Percentiles rank a stretch among this genome's conserved stretches.
Evolutionary conservation across 2,797 vertebrate genomes (phyloP).

Genomic region (Sebastes nivosus): DNA sequence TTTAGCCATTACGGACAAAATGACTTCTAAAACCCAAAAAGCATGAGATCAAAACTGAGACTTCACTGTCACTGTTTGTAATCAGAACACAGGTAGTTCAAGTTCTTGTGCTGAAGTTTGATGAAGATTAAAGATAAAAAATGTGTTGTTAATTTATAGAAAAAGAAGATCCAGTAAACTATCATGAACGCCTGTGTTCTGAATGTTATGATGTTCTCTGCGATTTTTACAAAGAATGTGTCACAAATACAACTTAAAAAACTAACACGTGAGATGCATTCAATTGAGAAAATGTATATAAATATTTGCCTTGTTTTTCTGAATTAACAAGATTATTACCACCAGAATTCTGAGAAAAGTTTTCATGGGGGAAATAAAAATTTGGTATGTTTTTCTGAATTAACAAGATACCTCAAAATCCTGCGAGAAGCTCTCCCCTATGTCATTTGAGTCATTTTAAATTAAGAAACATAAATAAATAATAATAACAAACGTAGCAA

Average conservation of each 20-base stretch:
- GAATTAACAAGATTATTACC: not conserved
- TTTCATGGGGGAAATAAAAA: too few species aligned
- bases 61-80: not conserved
- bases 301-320: not conserved
- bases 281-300: too few species aligned
- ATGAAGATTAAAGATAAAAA: not conserved
- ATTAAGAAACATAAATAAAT: not conserved
- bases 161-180: too few species aligned
- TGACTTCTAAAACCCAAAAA: not conserved
- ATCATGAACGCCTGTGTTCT: too few species aligned
- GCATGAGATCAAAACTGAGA: not conserved
- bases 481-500: too few species aligned
- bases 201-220: too few species aligned
- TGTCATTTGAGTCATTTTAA: not conserved
- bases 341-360: too few species aligned
- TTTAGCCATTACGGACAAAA: slow-evolving; percentile 2
- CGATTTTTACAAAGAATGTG: too few species aligned
- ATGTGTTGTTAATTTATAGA: not conserved
- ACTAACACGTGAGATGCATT: too few species aligned
- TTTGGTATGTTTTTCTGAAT: not conserved
- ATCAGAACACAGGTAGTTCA: not conserved
- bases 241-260: too few species aligned
- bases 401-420: not conserved
- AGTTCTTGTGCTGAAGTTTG: not conserved
- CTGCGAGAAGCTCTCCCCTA: not conserved